Evolutionary conservation across 2,888 invertebrate genomes (phyloP).

Genomic region (Diplolepis rosae): DNA sequence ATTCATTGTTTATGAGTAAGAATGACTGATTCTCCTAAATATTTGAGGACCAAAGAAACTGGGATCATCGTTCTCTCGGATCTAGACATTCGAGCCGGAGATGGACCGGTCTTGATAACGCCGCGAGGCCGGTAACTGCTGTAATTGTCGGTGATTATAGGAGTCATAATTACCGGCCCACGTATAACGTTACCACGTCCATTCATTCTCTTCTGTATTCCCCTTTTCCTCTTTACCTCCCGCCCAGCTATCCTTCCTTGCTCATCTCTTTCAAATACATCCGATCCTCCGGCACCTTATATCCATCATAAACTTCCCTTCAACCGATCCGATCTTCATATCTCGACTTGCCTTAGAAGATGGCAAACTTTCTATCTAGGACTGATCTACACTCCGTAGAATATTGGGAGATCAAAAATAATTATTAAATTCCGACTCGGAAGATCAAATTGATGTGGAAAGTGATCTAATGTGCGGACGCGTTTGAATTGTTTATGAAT

Average conservation of each 20-base stretch:
- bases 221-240: slow-evolving; percentile 10
- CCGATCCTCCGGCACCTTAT: background rate
- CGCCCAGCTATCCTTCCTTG: too few species aligned
- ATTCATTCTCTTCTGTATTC: slow-evolving; percentile 58
- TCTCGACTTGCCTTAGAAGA: slow-evolving; percentile 2
- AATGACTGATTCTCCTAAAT: background rate
- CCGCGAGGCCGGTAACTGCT: slow-evolving; percentile 69
- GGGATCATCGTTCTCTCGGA: slow-evolving; percentile 29
- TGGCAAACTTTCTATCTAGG: slow-evolving; percentile 16
- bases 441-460: slow-evolving; percentile 6
- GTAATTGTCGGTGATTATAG: slow-evolving; percentile 72
- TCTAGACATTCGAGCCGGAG: slow-evolving; percentile 50
- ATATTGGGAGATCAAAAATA: slow-evolving; percentile 12
- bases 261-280: slow-evolving; percentile 10
- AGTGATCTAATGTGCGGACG: background rate
- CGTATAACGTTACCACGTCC: slow-evolving; percentile 64
- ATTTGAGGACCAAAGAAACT: background rate
- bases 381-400: slow-evolving; percentile 8
- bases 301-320: slow-evolving; percentile 13
- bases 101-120: slow-evolving; percentile 68
- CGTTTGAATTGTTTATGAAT: background rate
- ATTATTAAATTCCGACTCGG: slow-evolving; percentile 18
- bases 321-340: slow-evolving; percentile 21
- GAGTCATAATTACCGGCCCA: slow-evolving; percentile 69
- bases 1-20: background rate